Evolutionary conservation across 2,888 invertebrate genomes (phyloP).

Genomic region (Dynastes maya): DNA sequence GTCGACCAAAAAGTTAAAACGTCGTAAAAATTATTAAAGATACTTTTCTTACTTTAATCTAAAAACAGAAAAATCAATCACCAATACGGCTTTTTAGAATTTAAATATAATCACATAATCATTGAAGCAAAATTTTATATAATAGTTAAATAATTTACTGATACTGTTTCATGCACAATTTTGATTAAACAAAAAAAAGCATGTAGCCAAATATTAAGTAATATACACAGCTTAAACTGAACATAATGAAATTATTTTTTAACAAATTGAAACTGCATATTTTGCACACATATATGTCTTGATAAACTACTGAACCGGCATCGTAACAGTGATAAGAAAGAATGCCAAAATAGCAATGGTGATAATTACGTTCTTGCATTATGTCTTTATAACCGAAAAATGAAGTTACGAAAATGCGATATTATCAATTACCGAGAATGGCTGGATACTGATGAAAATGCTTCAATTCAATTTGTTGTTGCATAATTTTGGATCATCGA

Average conservation of each 20-base stretch:
- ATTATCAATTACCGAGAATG: too few relatives aligned
- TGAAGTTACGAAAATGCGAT: too few relatives aligned
- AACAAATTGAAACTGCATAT: too few relatives aligned
- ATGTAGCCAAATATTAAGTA: conserved; percentile 23
- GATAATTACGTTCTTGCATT: too few relatives aligned
- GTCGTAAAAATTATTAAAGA: conserved; percentile 41
- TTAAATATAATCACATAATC: neutral
- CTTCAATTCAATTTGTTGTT: too few relatives aligned
- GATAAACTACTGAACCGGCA: too few relatives aligned
- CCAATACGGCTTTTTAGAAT: neutral
- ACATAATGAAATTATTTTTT: conserved; percentile 9
- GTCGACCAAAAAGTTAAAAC: conserved; percentile 21
- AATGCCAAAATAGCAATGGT: too few relatives aligned
- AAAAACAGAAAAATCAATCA: conserved; percentile 34
- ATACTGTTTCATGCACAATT: conserved; percentile 39
- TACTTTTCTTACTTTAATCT: conserved; percentile 42
- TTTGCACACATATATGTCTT: too few relatives aligned
- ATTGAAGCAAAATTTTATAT: neutral
- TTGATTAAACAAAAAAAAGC: conserved; percentile 22
- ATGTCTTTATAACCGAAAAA: too few relatives aligned
- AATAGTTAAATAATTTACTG: conserved; percentile 44
- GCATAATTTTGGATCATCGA: too few relatives aligned
- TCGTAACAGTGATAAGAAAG: too few relatives aligned
- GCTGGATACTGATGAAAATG: too few relatives aligned
- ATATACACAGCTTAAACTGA: conserved; percentile 10